Evolutionary conservation across 2,888 invertebrate species (phyloP), one percentile per base, ranked within the genome.

Genomic region (Hydrotaea diabolus): DNA sequence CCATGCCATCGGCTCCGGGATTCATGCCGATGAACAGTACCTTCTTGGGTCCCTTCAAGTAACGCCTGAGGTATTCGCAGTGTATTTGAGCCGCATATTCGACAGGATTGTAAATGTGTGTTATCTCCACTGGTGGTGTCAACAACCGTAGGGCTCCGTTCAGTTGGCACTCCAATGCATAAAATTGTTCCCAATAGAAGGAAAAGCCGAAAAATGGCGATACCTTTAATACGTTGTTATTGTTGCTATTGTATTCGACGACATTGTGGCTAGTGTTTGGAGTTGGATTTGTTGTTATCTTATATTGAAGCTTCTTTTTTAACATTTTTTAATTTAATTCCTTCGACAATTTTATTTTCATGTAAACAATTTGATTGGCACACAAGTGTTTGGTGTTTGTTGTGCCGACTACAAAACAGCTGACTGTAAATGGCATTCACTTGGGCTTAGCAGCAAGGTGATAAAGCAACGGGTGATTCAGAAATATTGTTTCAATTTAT

Each of bases 1-100:
- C 96, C 98, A 98, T 98, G 85, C 98, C 98, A 95, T 96, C 98
- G 0, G 98, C 98, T n/a, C 98, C 98, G 15, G 98, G 98, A 93
- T 98, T 98, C 97, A 98, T 98, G 5, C 98, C 98, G 83, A 98
- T 94, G 90, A 97, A 97, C 87, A 98, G 92, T 57, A 98, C 93
- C 86, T 94, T 93, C 91, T 97, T 97, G 21, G 92, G 91, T 0
- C 93, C 93, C 79, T 92, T 94, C 88, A 96, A 96, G 91, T 94
- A 97, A 90, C 95, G 95, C 86, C 93, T 92, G 13, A 97, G 94
- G 92, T 96, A 98, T 87, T 94, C 94, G 87, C 95, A 94, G 92
- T 97, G 97, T 19, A 97, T 94, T 78, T 95, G 93, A 83, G 93
- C 94, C 0, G 98, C 98, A 92, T 98, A 98, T 84, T 96, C 95